Conservation (phyloP, 2,113 vertebrate genomes). For the Pteruthius melanotis region DNA sequence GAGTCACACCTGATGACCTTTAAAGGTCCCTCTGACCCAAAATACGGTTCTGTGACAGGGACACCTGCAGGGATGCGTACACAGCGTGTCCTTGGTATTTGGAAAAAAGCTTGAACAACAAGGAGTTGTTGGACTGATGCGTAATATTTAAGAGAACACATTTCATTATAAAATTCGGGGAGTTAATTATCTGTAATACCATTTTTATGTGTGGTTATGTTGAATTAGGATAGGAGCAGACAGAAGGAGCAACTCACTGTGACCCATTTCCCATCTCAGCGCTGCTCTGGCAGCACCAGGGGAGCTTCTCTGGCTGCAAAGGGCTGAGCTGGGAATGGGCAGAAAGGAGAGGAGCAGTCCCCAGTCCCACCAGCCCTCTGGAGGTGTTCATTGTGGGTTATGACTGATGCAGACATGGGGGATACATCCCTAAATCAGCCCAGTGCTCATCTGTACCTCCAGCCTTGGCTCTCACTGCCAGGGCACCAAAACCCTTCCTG, state of each 20-base stretch:
- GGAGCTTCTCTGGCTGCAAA: background rate
- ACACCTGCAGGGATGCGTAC: background rate
- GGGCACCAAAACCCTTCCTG: background rate
- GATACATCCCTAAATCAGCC: accelerated
- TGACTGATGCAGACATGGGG: accelerated
- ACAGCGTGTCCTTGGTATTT: background rate
- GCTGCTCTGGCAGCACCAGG: background rate
- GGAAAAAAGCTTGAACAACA: background rate
- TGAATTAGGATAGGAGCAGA: too few relatives aligned
- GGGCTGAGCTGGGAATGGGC: background rate
- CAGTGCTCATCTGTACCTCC: too few relatives aligned
- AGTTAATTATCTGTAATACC: background rate
- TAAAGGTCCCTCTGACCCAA: background rate
- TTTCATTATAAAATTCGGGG: accelerated
- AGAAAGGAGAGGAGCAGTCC: background rate
- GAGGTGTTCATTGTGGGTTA: background rate
- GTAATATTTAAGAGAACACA: background rate
- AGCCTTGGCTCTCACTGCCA: too few relatives aligned
- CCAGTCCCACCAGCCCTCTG: background rate
- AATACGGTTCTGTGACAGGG: background rate
- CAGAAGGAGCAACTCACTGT: background rate
- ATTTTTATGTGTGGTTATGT: accelerated
- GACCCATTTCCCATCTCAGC: background rate
- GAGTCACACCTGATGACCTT: background rate
- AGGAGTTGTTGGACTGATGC: background rate